Evolutionary conservation across 2,797 vertebrate genomes (phyloP).

Genomic region (Tapirus indicus): DNA sequence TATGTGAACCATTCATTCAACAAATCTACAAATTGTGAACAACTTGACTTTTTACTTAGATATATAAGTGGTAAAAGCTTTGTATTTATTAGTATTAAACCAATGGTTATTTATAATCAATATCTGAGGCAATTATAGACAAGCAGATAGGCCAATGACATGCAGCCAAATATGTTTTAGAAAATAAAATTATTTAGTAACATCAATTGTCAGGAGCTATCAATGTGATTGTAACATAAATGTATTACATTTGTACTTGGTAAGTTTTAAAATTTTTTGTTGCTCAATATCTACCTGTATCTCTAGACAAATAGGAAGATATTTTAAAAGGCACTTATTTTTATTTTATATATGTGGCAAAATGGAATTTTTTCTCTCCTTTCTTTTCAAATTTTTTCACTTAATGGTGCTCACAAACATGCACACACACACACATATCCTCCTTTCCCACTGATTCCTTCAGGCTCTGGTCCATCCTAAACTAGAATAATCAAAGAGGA

Average conservation of each 20-base stretch:
- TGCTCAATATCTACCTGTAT: not conserved
- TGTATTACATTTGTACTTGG: not conserved
- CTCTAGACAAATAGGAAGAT: not conserved
- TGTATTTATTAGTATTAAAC: not conserved
- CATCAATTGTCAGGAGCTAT: not conserved
- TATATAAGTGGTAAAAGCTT: slow-evolving; percentile 3
- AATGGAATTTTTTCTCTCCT: not conserved
- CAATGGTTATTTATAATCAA: not conserved
- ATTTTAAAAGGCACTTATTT: not conserved
- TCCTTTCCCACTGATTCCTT: not conserved
- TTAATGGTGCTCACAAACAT: not conserved
- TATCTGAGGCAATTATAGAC: not conserved
- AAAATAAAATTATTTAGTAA: not conserved
- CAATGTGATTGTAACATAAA: not conserved
- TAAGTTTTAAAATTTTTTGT: not conserved
- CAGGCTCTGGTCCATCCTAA: not conserved
- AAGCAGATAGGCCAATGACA: not conserved
- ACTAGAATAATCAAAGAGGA: not conserved
- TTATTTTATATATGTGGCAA: not conserved
- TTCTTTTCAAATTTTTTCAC: not conserved
- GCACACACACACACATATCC: not conserved
- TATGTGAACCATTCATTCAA: not conserved
- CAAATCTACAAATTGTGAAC: not conserved
- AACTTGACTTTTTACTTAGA: not conserved
- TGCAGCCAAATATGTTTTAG: not conserved